These are phyloP conservation scores for Oscheius sp. DNA, from an alignment of 2,888 invertebrate genomes.

Conservation along the genomic window DNA sequence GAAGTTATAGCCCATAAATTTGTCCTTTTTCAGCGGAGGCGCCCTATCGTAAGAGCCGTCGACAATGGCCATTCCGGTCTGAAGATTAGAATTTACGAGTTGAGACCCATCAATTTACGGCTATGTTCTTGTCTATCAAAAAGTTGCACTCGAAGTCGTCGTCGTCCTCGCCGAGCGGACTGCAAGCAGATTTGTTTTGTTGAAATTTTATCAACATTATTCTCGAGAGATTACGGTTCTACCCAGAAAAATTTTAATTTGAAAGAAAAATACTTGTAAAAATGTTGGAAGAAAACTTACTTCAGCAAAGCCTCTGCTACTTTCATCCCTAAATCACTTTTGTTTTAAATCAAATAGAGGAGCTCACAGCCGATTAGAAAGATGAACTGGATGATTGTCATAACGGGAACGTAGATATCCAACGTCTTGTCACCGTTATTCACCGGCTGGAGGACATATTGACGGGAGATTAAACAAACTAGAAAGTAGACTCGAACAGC, in stretches of 20 bases:
- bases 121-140: slow-evolving; percentile 54
- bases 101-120: slow-evolving; percentile 30
- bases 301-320: slow-evolving; percentile 61
- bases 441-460: slow-evolving; percentile 36
- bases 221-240: no score
- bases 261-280: no score
- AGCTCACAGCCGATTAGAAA: slow-evolving; percentile 29
- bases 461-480: slow-evolving; percentile 48
- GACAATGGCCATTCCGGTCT: slow-evolving; percentile 54
- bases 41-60: slow-evolving; percentile 40
- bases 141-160: slow-evolving; percentile 64
- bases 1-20: slow-evolving; percentile 44
- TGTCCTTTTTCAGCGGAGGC: slow-evolving; percentile 42
- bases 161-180: slow-evolving; percentile 67
- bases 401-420: slow-evolving; percentile 52
- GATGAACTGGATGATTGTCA: slow-evolving; percentile 58
- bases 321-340: slow-evolving; percentile 46
- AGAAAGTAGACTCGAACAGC: slow-evolving; percentile 55
- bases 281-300: no score
- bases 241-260: no score
- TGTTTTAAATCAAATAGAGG: background rate
- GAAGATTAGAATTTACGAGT: slow-evolving; percentile 12
- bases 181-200: no score
- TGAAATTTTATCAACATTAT: no score
- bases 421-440: slow-evolving; percentile 14